Base-by-base conservation (phyloP, 1,140 invertebrate species). In the Drosophila ercepeae region DNA sequence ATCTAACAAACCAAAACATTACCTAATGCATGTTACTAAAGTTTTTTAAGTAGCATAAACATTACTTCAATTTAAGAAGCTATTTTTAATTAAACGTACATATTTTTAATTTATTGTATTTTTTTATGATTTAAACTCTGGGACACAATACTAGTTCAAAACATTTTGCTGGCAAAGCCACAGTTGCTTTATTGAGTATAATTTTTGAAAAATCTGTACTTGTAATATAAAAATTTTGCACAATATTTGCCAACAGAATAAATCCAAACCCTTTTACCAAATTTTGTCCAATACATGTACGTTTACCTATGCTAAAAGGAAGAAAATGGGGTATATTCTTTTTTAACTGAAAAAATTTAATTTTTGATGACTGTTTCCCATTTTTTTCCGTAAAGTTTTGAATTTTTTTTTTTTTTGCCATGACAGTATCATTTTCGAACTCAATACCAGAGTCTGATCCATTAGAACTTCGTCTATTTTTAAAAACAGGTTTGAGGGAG, bases 241-340 rank as follows among this genome's bases (percentile, higher is more conserved):
- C 79, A 7, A 98, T 91, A 25, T 94, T 96, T 0, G 95, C 94
- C 32, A 97, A 89, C 45, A 94, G 93, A 0, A 95, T 92, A 90
- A 97, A 96, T 52, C 94, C 94, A 83, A 96, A 93, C 27, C 95
- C 94, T 18, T 95, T 94, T 0, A 97, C 95, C 41, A 98, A 92
- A 53, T 95, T 96, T 91, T 97, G 97, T 0, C 97, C 97, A 73
- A 98, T 95, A 88, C 97, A 98, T 0, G 96, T 96, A 8, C 97
- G 92, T 67, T 96, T 95, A 0, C 97, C 96, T 25, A 96, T 96
- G 68, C 96, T 96, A 91, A 98, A 98, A 0, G 97, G 97, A 14
- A 98, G 92, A 79, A 97, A 98, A 89, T 96, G 94, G 1, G 95
- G 92, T 36, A 94, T 92, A 67, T 93, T 93, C 63, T 90, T 93